These are phyloP conservation scores for Arctocebus calabarensis DNA, from an alignment of 2,797 vertebrate genomes.

Conservation along the genomic window DNA sequence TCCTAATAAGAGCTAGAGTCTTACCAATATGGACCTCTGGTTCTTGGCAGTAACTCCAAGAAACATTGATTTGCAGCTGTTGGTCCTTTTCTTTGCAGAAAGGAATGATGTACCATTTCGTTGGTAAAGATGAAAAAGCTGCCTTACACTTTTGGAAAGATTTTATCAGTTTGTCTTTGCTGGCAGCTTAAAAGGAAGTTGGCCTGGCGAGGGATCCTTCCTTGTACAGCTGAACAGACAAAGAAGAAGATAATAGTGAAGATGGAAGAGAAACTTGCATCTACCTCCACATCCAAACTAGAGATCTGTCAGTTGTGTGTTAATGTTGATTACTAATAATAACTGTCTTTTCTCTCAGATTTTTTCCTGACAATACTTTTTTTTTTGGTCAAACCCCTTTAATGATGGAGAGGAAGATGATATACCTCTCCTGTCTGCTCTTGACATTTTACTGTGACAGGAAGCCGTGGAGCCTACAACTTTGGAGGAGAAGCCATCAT, in stretches of 20 bases:
- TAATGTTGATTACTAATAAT: conserved; percentile 39
- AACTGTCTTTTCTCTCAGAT: not conserved
- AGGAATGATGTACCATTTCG: not conserved
- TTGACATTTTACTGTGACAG: conserved; percentile 77
- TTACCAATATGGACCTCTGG: not conserved
- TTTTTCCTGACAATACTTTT: conserved; percentile 11
- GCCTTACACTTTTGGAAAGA: not conserved
- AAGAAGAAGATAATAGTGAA: not conserved
- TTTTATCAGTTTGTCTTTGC: conserved; percentile 21
- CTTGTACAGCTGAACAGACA: not conserved
- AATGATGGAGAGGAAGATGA: conserved; percentile 78
- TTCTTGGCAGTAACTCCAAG: not conserved
- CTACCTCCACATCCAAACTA: not conserved
- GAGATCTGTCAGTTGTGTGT: not conserved
- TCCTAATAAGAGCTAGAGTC: not conserved
- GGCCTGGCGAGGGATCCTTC: not conserved
- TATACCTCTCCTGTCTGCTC: conserved; percentile 66
- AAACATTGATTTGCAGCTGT: not conserved
- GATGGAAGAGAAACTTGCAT: not conserved
- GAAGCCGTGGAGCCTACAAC: conserved; percentile 66
- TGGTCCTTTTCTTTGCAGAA: conserved; percentile 6
- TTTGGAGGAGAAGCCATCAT: conserved; percentile 66
- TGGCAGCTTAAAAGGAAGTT: not conserved
- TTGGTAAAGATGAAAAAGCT: conserved; percentile 21
- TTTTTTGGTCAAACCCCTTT: conserved; percentile 80